A percentile compares a stretch with the other conserved stretches of the same genome.
Conservation (phyloP, 2,888 invertebrate genomes). For the Dryomyza anilis region DNA sequence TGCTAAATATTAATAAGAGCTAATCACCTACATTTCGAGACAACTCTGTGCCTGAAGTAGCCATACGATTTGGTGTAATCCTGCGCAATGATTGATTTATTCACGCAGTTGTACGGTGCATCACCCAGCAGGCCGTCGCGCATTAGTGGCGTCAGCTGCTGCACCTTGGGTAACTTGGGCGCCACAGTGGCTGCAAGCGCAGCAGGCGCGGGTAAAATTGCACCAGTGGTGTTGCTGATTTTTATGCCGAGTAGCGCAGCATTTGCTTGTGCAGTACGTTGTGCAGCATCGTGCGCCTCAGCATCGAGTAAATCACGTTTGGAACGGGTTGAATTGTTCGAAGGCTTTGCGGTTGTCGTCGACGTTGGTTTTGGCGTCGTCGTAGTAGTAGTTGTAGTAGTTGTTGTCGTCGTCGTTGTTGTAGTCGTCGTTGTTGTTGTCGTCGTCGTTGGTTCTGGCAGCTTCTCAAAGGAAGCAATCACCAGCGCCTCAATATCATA, state of each 20-base stretch:
- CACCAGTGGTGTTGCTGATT: slow-evolving; percentile 37
- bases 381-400: slow-evolving; percentile 58
- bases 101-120: slow-evolving; percentile 62
- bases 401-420: slow-evolving; percentile 63
- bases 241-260: slow-evolving; percentile 50
- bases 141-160: slow-evolving; percentile 35
- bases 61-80: slow-evolving; percentile 75
- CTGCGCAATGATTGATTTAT: slow-evolving; percentile 67
- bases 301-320: slow-evolving; percentile 42
- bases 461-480: slow-evolving; percentile 71
- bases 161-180: slow-evolving; percentile 11
- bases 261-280: slow-evolving; percentile 43
- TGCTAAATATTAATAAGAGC: neutral
- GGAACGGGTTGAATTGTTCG: slow-evolving; percentile 37
- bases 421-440: slow-evolving; percentile 63
- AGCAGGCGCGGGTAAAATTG: neutral
- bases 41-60: slow-evolving; percentile 70
- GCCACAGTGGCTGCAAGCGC: neutral
- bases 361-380: slow-evolving; percentile 62
- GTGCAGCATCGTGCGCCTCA: slow-evolving; percentile 22
- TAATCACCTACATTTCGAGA: slow-evolving; percentile 71
- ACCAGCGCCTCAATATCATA: slow-evolving; percentile 74
- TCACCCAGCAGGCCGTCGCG: neutral
- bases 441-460: slow-evolving; percentile 59
- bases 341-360: slow-evolving; percentile 52